A percentile compares a stretch with the other conserved stretches of the same genome.
phyloP scores from a whole-genome alignment of 2,888 invertebrate species.

The Phasia obesa region DNA sequence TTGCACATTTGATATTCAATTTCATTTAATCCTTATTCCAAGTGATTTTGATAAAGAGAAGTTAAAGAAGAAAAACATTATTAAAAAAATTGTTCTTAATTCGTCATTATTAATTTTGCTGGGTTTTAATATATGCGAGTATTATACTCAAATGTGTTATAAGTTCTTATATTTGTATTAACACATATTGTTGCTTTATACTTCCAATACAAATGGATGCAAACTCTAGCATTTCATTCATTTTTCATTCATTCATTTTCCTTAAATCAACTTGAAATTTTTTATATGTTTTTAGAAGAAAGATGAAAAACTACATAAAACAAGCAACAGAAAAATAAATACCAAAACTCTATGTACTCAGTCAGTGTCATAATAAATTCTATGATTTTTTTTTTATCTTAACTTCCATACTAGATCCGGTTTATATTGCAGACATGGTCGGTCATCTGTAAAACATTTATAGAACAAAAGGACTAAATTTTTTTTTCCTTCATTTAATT shows the following conservation, averaged over 20 bases:
- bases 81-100: too few species aligned
- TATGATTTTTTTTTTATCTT: conserved; percentile 19
- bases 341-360: conserved; percentile 40
- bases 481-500: conserved; percentile 1
- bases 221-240: background rate
- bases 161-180: conserved; percentile 15
- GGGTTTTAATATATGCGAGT: too few species aligned
- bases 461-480: conserved; percentile 56
- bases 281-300: conserved; percentile 6
- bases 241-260: conserved; percentile 26
- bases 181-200: conserved; percentile 1
- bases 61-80: too few species aligned
- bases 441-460: conserved; percentile 69
- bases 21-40: too few species aligned
- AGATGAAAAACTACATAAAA: conserved; percentile 22
- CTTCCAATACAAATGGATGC: background rate
- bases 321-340: background rate
- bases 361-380: conserved; percentile 65
- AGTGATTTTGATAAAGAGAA: too few species aligned
- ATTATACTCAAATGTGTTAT: too few species aligned
- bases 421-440: conserved; percentile 66
- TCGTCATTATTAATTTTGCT: too few species aligned
- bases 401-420: conserved; percentile 60
- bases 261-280: conserved; percentile 51
- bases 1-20: too few species aligned